Evolutionary conservation across 2,888 invertebrate genomes (phyloP).

Genomic region (Drosophila koepferae): DNA sequence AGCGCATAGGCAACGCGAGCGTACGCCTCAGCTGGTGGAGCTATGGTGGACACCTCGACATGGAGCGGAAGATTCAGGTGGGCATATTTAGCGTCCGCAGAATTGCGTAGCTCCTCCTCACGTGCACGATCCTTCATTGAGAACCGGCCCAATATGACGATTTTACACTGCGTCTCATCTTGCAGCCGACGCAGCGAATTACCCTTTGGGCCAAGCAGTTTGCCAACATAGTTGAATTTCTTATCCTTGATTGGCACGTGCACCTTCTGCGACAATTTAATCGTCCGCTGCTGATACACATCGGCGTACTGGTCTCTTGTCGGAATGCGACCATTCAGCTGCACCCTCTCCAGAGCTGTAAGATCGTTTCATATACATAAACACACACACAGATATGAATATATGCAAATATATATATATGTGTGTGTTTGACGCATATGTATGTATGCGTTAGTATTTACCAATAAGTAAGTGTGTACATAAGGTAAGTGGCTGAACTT

Average conservation of each 20-base stretch:
- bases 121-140: conserved; percentile 96
- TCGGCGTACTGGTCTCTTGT: conserved; percentile 90
- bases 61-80: conserved; percentile 95
- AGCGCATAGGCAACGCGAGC: conserved; percentile 94
- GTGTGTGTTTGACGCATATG: conserved; percentile 1
- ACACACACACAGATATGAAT: background rate
- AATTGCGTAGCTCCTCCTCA: conserved; percentile 92
- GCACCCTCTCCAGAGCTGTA: conserved; percentile 91
- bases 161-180: conserved; percentile 97
- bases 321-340: conserved; percentile 89
- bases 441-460: conserved; percentile 4
- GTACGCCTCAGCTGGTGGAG: conserved; percentile 94
- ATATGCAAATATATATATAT: background rate
- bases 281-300: conserved; percentile 88
- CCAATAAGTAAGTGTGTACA: conserved; percentile 48
- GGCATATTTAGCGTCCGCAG: conserved; percentile 94
- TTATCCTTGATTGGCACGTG: conserved; percentile 86
- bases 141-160: conserved; percentile 96
- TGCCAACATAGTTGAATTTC: conserved; percentile 97
- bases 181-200: conserved; percentile 96
- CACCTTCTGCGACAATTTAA: conserved; percentile 84
- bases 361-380: conserved; percentile 52
- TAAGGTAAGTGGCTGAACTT: conserved; percentile 15
- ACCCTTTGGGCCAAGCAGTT: conserved; percentile 96
- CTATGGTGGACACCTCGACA: conserved; percentile 94